Evolutionary conservation across 92 coral and sea anemone genomes (phyloP), one percentile per base, ranked within the genome.

Genomic region (Epizoanthus scotinus): DNA sequence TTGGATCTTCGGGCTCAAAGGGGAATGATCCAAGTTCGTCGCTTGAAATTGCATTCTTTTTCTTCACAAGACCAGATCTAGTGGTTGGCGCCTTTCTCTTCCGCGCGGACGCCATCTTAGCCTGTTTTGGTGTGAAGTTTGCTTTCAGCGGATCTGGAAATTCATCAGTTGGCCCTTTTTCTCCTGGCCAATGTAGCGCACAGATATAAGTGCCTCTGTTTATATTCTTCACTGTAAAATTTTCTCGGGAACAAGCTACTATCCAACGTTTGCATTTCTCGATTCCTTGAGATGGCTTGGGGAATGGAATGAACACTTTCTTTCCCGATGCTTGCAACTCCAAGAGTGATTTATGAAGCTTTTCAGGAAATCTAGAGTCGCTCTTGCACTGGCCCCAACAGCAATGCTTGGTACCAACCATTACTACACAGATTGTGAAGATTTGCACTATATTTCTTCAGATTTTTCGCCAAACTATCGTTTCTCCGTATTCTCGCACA

Each of bases 131-230:
- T 20, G 71, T 34, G 22, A 67, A 49, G 15, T 67, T 67, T 34
- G 52, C 71, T 6, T 67, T 67, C n/a, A 67, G 71, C 12, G 71
- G 50, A 21, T 67, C 52, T 18, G 52, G 52, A 67, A 34, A 34
- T 49, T 31, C 24, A 20, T 3, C 14, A 4, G 36, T 15, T 40
- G 87, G 87, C 61, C 87, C 91, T 88, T 84, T 78, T 28, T 72
- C 60, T 42, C 88, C 86, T 17, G 88, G 91, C 88, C 91, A 88
- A 64, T 84, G 87, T 44, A 87, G 70, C 67, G 85, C 87, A 84
- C 91, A 88, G 44, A 88, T 87, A 73, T 88, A 84, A 12, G 91
- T 88, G n/a, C n/a, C n/a, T n/a, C n/a, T n/a, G n/a, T n/a, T n/a
- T n/a, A n/a, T n/a, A n/a, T n/a, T n/a, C n/a, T n/a, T 80, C 58